Evolutionary conservation across 1,140 invertebrate genomes (phyloP), one percentile per base, ranked within the genome.

Genomic region (Homalodisca vitripennis): DNA sequence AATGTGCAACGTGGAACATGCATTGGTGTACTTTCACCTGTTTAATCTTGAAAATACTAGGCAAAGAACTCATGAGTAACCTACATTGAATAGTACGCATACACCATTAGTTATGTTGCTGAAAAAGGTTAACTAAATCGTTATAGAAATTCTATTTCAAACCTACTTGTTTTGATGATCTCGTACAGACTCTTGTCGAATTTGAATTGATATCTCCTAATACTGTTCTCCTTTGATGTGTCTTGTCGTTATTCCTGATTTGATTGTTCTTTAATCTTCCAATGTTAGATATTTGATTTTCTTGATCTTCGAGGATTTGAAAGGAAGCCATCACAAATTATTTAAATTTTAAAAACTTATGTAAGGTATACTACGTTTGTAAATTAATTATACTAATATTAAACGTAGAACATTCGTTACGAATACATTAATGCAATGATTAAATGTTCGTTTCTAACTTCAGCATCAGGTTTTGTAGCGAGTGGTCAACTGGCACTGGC

Each of bases 241-340:
- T 72, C 57, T 78, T 75, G 79, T 81, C 82, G n/a, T 53, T 71
- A 46, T 77, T 75, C 29, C 74, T 72, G 3, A 65, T 63, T 63
- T 79, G 73, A 69, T 80, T 77, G 67, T 75, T 76, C 73, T 82
- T 84, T 77, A 82, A 80, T 72, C 80, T 80, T 29, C 77, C 53
- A 73, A 72, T 60, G 71, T 77, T 76, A 20, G 71, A 71, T 31
- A 76, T 74, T 24, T 79, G 79, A 74, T 89, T 89, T 81, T 89
- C 87, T 79, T 88, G 86, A 79, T 88, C 87, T 73, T 87, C 84
- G 77, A 86, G 84, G 73, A 88, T 84, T 77, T 83, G 81, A 75
- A 88, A 84, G 63, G 82, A 82, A 77, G 86, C 86, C 86, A 88
- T 88, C 3, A 24, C 26, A 27, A 13, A 6, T 12, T 14, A 31